Percentiles rank a stretch among this genome's conserved stretches.
Conservation (phyloP, 2,888 invertebrate species). For the Ischnus inquisitorius region DNA sequence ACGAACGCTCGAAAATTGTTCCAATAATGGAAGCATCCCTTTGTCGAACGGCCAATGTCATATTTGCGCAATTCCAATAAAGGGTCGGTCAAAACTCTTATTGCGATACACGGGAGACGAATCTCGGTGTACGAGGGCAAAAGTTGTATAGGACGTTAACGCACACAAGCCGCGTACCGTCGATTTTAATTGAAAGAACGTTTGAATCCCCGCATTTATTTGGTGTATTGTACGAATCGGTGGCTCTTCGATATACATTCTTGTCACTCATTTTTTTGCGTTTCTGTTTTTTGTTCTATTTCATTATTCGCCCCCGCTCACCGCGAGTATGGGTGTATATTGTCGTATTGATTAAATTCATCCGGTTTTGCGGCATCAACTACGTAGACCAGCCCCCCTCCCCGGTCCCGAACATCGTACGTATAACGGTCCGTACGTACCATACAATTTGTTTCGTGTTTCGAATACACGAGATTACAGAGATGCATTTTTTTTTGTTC, state of each 20-base stretch:
- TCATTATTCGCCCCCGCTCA: slow-evolving; percentile 30
- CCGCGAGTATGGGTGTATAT: slow-evolving; percentile 28
- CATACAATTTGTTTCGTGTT: slow-evolving; percentile 48
- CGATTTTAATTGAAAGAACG: slow-evolving; percentile 29
- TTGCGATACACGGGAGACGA: neutral
- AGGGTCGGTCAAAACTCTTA: neutral
- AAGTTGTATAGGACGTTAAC: neutral
- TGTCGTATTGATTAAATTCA: slow-evolving; percentile 57
- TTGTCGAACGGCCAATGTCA: slow-evolving; percentile 2
- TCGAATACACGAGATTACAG: slow-evolving; percentile 60
- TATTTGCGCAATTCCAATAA: slow-evolving; percentile 3
- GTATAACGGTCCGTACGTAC: slow-evolving; percentile 13
- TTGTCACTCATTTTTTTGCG: neutral
- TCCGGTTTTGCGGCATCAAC: slow-evolving; percentile 22
- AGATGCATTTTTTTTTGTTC: slow-evolving; percentile 45
- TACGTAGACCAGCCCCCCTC: slow-evolving; percentile 6
- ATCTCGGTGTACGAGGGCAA: neutral
- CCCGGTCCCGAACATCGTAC: neutral
- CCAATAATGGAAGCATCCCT: neutral
- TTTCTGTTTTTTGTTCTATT: slow-evolving; percentile 22
- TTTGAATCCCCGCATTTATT: slow-evolving; percentile 28
- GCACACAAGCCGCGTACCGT: neutral
- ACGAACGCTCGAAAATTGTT: neutral
- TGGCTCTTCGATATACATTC: slow-evolving; percentile 31
- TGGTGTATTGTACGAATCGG: slow-evolving; percentile 10